A percentile compares a stretch with the other conserved stretches of the same genome.
Conservation (phyloP, 2,113 vertebrate genomes). For the Pteruthius melanotis region DNA sequence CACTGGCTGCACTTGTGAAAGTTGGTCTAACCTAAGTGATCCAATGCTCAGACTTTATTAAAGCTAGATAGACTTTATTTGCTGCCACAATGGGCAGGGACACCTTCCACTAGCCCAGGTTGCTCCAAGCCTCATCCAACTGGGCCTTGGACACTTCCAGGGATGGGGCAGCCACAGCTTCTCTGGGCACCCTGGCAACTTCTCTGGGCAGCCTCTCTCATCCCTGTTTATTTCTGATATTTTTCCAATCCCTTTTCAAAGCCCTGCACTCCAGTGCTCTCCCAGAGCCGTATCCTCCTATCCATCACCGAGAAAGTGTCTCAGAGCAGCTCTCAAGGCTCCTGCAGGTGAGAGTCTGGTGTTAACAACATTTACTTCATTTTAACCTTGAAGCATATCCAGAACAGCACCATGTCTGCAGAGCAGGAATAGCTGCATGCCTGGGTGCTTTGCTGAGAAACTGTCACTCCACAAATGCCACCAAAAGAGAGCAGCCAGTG, state of each 20-base stretch:
- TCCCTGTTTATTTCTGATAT: background rate
- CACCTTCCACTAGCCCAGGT: fast-evolving
- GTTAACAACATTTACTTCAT: background rate
- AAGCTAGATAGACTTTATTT: background rate
- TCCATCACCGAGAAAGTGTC: background rate
- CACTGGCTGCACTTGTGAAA: background rate
- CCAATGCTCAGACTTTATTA: background rate
- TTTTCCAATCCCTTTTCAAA: background rate
- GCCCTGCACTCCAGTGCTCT: background rate
- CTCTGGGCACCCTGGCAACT: background rate
- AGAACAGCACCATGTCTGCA: background rate
- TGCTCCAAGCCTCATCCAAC: background rate
- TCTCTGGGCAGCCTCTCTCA: background rate
- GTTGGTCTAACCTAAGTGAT: background rate
- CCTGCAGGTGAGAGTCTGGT: background rate
- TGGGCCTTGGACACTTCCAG: background rate
- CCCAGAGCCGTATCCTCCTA: background rate
- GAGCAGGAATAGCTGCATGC: background rate
- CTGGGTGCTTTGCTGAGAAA: background rate
- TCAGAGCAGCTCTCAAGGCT: background rate
- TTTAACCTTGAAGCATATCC: background rate
- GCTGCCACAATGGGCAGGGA: background rate
- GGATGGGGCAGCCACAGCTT: background rate
- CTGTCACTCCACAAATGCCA: background rate
- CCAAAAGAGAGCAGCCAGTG: background rate